Evolutionary conservation across 2,888 invertebrate genomes (phyloP), one percentile per base, ranked within the genome.

Genomic region (Caenorhabditis doughertyi): DNA sequence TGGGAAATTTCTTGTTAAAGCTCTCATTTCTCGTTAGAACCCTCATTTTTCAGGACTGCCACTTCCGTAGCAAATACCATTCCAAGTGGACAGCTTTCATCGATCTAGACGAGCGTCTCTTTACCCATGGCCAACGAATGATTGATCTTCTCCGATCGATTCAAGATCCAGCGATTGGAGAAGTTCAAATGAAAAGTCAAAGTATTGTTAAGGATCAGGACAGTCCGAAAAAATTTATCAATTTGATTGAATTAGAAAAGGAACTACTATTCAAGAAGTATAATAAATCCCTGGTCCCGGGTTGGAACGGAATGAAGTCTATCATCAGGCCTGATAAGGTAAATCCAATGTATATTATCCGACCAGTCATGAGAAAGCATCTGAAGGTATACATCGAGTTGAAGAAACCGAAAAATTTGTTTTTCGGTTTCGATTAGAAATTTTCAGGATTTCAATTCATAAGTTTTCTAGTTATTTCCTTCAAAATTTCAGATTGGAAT

Each of bases 31-130:
- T n/a, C n/a, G n/a, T n/a, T n/a, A n/a, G n/a, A n/a, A n/a, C n/a
- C n/a, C n/a, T n/a, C n/a, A 32, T 32, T 25, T 53, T 62, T 62
- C 21, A 65, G 62, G 80, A 80, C 25, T 73, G 80, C 42, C 80
- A 70, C 23, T 64, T 53, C 11, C 51, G 80, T 0, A 53, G 53
- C 9, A 74, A 60, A 39, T 73, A 51, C 32, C 73, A 73, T 25
- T 73, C 80, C 5, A 73, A 74, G 39, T 80, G 80, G 73, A 68
- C 73, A 1, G 80, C 73, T 4, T 80, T 80, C 21, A 74, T 80
- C 3, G 80, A 80, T 53, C 35, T 80, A 2, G 80, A 80, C 27
- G 79, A 80, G 55, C 32, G 79, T 21, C 27, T 80, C 11, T 47
- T 55, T 0, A 25, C 60, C 16, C 23, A 35, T n/a, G 55, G 62